phyloP scores from a whole-genome alignment of 2,888 invertebrate species.

The Tubulanus polymorphus region DNA sequence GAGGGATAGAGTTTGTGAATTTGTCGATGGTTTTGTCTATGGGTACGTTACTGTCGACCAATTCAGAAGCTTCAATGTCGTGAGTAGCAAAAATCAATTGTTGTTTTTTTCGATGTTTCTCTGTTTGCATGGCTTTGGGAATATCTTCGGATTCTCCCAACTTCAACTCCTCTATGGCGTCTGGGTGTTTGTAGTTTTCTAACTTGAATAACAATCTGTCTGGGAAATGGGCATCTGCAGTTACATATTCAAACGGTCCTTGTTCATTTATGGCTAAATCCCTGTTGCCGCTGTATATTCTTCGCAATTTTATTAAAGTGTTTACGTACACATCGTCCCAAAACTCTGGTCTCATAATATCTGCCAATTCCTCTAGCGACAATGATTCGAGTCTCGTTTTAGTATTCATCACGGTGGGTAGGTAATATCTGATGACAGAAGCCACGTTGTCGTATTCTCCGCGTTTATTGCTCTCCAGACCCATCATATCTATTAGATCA shows the following conservation, averaged over 20 bases:
- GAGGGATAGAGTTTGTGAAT: neutral
- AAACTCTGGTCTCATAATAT: neutral
- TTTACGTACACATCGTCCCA: neutral
- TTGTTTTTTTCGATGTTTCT: neutral
- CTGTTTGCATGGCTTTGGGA: neutral
- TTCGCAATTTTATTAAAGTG: neutral
- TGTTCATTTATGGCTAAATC: neutral
- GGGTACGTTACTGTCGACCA: neutral
- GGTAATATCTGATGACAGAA: neutral
- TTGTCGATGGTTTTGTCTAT: neutral
- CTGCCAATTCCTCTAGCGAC: neutral
- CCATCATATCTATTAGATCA: neutral
- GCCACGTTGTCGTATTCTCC: neutral
- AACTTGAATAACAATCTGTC: neutral
- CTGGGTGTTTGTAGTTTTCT: neutral
- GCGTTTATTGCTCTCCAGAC: neutral
- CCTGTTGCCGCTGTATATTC: neutral
- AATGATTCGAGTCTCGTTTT: neutral
- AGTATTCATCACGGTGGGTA: neutral
- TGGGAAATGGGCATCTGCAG: neutral
- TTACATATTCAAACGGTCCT: neutral
- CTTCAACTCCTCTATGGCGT: too few relatives aligned
- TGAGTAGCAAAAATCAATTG: neutral
- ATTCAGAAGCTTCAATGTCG: neutral
- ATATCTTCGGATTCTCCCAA: too few relatives aligned